These are phyloP conservation scores for Pangasius larnaudii DNA, from an alignment of 2,797 vertebrate species.

Conservation along the genomic window DNA sequence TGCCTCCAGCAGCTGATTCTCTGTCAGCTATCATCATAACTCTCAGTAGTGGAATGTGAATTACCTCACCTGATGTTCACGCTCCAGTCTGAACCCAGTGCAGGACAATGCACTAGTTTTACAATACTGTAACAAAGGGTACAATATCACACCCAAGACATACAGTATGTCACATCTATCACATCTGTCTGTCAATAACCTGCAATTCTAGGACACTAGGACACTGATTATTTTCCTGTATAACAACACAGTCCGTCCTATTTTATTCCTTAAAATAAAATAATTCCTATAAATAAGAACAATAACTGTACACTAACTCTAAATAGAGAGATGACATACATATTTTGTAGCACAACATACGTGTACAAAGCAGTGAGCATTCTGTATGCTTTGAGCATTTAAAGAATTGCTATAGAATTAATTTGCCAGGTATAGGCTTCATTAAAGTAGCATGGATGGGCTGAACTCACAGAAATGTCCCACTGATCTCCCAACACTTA, in stretches of 20 bases:
- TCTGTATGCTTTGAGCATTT: background rate
- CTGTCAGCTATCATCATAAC: constrained; percentile 13
- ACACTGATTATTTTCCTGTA: background rate
- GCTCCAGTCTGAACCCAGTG: background rate
- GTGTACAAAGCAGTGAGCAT: background rate
- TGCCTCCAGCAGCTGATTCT: constrained; percentile 30
- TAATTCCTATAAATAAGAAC: background rate
- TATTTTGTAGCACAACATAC: background rate
- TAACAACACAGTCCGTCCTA: background rate
- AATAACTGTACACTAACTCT: background rate
- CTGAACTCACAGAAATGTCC: constrained; percentile 36
- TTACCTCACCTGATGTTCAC: background rate
- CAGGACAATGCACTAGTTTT: background rate
- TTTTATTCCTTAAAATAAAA: background rate
- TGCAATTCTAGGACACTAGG: background rate
- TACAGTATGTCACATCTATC: background rate
- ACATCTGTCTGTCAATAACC: background rate
- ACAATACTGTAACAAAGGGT: background rate
- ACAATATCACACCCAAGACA: background rate
- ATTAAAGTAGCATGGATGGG: background rate
- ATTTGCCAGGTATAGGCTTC: background rate
- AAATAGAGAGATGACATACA: background rate
- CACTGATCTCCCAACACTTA: constrained; percentile 39
- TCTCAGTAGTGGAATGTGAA: constrained; percentile 1
- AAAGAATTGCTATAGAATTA: background rate